Percentiles rank a stretch among this genome's conserved stretches.
These are phyloP conservation scores for Lasioglossum oenotherae DNA, from an alignment of 2,888 invertebrate species.

Conservation along the genomic window DNA sequence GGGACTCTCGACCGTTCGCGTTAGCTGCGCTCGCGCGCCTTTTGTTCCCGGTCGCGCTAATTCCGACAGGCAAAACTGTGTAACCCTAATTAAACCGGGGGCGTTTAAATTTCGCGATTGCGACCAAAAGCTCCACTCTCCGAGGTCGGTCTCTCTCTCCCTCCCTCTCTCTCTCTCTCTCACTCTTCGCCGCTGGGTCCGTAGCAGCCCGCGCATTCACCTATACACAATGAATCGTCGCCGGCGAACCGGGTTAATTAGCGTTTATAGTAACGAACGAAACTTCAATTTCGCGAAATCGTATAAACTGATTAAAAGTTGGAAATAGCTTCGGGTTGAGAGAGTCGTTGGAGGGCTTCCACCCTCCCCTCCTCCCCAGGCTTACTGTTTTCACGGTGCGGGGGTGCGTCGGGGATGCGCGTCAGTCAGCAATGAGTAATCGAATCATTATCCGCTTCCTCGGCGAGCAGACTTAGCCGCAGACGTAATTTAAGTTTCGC, in stretches of 20 bases:
- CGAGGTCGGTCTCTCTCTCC: background rate
- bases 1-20: constrained; percentile 18
- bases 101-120: constrained; percentile 59
- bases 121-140: constrained; percentile 32
- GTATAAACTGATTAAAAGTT: constrained; percentile 71
- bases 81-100: constrained; percentile 60
- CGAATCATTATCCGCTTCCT: constrained; percentile 42
- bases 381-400: background rate
- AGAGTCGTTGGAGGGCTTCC: background rate
- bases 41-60: constrained; percentile 39
- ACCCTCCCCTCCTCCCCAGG: no score
- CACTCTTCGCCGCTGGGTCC: background rate
- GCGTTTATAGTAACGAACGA: constrained; percentile 57
- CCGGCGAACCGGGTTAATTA: constrained; percentile 64
- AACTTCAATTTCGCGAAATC: constrained; percentile 65
- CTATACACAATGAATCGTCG: constrained; percentile 50
- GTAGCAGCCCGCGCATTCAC: constrained; percentile 32
- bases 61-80: constrained; percentile 47
- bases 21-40: constrained; percentile 20
- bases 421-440: constrained; percentile 43
- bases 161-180: background rate
- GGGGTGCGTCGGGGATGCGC: constrained; percentile 6
- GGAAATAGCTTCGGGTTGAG: constrained; percentile 38
- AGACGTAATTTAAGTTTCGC: constrained; percentile 45
- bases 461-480: constrained; percentile 24